These are phyloP conservation scores for Aphaenogaster floridana DNA, from an alignment of 1,140 invertebrate genomes.

Conservation along the genomic window DNA sequence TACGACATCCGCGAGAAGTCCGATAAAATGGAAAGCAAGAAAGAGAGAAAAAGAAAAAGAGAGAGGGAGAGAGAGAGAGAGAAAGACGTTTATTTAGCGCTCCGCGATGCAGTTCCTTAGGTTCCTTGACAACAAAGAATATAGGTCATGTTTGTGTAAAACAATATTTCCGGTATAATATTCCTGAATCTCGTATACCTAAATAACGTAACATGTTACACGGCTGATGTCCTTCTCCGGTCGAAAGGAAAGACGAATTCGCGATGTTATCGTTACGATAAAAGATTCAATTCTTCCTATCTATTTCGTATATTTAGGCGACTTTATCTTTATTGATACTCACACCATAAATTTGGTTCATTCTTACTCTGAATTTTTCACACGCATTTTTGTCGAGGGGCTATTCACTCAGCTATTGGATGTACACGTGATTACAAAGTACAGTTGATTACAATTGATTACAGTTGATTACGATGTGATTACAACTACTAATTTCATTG, in stretches of 20 bases:
- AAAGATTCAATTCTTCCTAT: neutral
- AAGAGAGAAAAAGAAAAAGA: constrained; percentile 29
- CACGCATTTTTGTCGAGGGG: neutral
- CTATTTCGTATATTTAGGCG: neutral
- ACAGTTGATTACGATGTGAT: too few relatives aligned
- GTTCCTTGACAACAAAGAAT: constrained; percentile 14
- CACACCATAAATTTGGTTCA: neutral
- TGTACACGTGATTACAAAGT: too few relatives aligned
- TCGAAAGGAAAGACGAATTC: neutral
- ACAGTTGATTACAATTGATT: too few relatives aligned
- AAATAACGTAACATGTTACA: neutral
- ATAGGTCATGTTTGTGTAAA: constrained; percentile 17
- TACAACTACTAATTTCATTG: too few relatives aligned
- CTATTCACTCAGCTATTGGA: too few relatives aligned
- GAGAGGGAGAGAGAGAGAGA: constrained; percentile 22
- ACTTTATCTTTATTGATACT: constrained; percentile 13
- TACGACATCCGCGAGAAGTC: constrained; percentile 57
- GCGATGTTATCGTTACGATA: neutral
- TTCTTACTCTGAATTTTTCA: neutral
- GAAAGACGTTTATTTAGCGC: constrained; percentile 48
- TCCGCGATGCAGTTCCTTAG: neutral
- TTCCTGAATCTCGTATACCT: neutral
- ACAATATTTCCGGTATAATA: neutral
- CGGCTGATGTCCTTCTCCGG: neutral
- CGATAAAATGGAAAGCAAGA: constrained; percentile 53